Percentiles rank a stretch among this genome's conserved stretches.
Conservation (phyloP, 2,113 vertebrate species). For the Tauraco erythrolophus region DNA sequence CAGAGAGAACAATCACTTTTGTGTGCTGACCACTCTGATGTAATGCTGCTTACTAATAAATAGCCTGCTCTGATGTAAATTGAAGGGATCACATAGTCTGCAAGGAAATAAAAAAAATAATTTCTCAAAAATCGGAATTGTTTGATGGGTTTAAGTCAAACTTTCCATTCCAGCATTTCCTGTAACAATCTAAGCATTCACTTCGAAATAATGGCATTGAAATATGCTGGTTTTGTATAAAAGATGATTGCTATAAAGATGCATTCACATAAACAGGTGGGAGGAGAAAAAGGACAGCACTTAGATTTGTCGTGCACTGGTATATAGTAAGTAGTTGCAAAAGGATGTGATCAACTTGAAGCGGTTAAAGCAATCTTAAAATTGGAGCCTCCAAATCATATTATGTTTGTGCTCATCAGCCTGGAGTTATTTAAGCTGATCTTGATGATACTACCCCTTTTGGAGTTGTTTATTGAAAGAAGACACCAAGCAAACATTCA, state of each 20-base stretch:
- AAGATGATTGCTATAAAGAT: neutral
- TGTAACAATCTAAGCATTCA: neutral
- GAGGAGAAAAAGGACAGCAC: neutral
- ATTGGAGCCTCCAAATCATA: neutral
- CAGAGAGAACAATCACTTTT: neutral
- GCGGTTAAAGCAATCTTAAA: slow-evolving; percentile 3
- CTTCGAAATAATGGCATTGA: neutral
- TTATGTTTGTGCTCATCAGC: neutral
- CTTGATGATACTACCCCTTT: neutral
- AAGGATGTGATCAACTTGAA: neutral
- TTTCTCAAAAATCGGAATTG: neutral
- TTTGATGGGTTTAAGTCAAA: neutral
- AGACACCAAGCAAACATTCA: neutral
- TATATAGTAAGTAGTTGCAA: neutral
- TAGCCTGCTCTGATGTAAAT: neutral
- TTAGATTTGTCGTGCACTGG: neutral
- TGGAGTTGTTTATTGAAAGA: neutral
- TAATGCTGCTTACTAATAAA: neutral
- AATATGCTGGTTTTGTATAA: neutral
- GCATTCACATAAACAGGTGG: neutral
- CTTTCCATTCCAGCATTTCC: neutral
- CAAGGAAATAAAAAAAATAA: neutral
- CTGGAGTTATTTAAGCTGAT: neutral
- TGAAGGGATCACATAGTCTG: neutral
- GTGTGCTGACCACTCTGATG: neutral